phyloP scores from a whole-genome alignment of 2,797 vertebrate genomes.

The Argya squamiceps region DNA sequence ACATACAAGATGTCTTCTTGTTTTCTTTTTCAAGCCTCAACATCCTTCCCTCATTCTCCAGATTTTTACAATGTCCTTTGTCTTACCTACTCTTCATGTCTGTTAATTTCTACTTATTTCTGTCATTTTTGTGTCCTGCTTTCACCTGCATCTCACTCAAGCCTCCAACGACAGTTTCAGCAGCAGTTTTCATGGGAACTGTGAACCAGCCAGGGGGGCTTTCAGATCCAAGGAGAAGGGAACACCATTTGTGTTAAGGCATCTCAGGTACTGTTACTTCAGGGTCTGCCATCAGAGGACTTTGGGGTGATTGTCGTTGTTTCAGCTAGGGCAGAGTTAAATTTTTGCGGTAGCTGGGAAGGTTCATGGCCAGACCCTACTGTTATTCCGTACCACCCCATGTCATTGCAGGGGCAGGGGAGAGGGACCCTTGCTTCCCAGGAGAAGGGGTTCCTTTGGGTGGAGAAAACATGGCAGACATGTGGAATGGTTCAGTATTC shows the following conservation, averaged over 20 bases:
- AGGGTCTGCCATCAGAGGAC: not conserved
- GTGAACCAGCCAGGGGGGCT: not conserved
- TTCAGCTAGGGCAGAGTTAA: not conserved
- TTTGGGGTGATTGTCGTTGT: not conserved
- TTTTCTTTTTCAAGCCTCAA: not conserved
- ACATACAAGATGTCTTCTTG: not conserved
- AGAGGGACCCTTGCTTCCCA: not conserved
- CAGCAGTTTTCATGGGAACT: not conserved
- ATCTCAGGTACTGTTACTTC: not conserved
- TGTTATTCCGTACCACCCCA: not conserved
- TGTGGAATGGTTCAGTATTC: not conserved
- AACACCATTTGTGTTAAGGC: not conserved
- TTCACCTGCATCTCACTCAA: not conserved
- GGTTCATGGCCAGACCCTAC: not conserved
- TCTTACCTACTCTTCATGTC: not conserved
- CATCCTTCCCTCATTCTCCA: not conserved
- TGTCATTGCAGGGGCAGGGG: not conserved
- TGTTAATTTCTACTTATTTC: not conserved
- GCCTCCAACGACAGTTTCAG: not conserved
- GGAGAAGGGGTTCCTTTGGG: not conserved
- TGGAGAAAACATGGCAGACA: not conserved
- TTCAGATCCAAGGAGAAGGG: not conserved
- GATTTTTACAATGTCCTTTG: not conserved
- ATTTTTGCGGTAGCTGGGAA: not conserved
- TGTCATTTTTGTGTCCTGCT: not conserved